Base-by-base conservation (phyloP, 2,888 invertebrate genomes). In the Acleris cristana region DNA sequence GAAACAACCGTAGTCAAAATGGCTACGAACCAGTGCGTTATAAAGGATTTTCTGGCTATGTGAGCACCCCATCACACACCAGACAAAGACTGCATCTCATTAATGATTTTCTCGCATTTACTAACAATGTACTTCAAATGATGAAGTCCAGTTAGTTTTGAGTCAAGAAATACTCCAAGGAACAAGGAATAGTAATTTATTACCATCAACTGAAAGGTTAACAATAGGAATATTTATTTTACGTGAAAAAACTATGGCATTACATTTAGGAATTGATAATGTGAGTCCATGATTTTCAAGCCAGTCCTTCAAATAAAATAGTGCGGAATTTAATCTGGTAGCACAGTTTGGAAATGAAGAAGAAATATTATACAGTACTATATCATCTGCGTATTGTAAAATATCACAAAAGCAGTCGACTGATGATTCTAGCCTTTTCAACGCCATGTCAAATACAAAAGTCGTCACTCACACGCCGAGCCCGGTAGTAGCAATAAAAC, bases 161-260 rank as follows among this genome's bases (percentile, higher is more conserved):
- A n/a, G n/a, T 45, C 45, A 45, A 45, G n/a, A 14, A 45, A n/a
- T 45, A 45, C 45, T n/a, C 45, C 45, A n/a, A 45, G n/a, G 45
- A 45, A 45, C 1, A n/a, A 5, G 6, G n/a, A 14, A 14, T 45
- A 2, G n/a, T 5, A n/a, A 45, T 45, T 5, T 14, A n/a, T 14
- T 14, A 5, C 14, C 45, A 45, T 45, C 45, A 45, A 45, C 5
- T 45, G 4, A 12, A 45, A n/a, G 45, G 5, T 10, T 5, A 1
- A 45, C 12, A n/a, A n/a, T 45, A n/a, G n/a, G n/a, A 14, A 45
- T 14, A n/a, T 5, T n/a, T n/a, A 12, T 14, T 14, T 45, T 10
- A 30, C 45, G n/a, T 5, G 45, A 45, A 45, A 45, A 45, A 12
- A 45, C n/a, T 5, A 45, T n/a, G 1, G n/a, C 45, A 4, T 6